phyloP scores from a whole-genome alignment of 2,888 invertebrate species.

The Leptinotarsa tumamoca region DNA sequence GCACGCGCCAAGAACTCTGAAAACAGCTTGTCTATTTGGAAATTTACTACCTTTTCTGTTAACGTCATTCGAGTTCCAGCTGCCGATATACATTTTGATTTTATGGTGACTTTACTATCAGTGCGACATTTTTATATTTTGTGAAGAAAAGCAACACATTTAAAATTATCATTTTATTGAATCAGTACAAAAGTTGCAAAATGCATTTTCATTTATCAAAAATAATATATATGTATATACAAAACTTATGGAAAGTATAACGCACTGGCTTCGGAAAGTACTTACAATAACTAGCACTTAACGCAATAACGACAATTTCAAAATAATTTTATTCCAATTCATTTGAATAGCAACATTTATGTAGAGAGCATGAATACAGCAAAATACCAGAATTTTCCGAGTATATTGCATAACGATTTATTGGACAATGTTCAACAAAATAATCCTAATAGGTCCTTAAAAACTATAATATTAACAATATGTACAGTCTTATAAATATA shows the following conservation, averaged over 20 bases:
- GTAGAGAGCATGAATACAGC: constrained; percentile 41
- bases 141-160: constrained; percentile 23
- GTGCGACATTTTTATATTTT: constrained; percentile 12
- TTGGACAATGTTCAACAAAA: constrained; percentile 26
- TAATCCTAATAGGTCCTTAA: constrained; percentile 37
- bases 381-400: constrained; percentile 30
- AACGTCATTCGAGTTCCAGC: constrained; percentile 42
- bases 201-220: constrained; percentile 47
- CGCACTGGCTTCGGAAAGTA: constrained; percentile 30
- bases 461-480: constrained; percentile 57
- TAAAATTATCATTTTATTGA: constrained; percentile 28
- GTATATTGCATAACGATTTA: constrained; percentile 27
- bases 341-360: constrained; percentile 25
- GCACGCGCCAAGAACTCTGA: constrained; percentile 59
- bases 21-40: constrained; percentile 59
- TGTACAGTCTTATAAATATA: constrained; percentile 57
- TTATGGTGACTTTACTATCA: constrained; percentile 22
- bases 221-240: constrained; percentile 45
- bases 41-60: constrained; percentile 53
- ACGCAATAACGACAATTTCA: constrained; percentile 39
- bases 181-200: constrained; percentile 45
- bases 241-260: constrained; percentile 34
- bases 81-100: constrained; percentile 33
- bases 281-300: constrained; percentile 31
- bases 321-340: constrained; percentile 25